Evolutionary conservation across 1,140 invertebrate species (phyloP), one percentile per base, ranked within the genome.

Genomic region (Zelostemma sp.): DNA sequence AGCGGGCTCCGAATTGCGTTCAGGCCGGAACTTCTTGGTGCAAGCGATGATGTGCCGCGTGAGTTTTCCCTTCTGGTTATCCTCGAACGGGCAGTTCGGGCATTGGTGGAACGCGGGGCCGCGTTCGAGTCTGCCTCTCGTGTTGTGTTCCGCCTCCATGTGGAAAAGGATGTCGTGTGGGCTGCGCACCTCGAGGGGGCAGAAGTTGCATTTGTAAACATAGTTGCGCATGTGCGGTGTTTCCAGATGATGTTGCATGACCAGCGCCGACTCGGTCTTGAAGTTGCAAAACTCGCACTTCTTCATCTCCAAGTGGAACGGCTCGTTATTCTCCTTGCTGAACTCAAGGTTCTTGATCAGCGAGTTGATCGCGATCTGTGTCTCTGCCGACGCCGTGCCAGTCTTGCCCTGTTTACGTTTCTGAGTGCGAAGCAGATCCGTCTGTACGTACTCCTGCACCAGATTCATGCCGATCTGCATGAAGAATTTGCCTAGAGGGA

Each of bases 231-330:
- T 93, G 81, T 98, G 96, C 15, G 96, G 96, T 18, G 93, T 95
- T 77, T 97, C 94, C 77, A 96, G 88, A 82, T 99, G 96, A 81
- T 94, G 91, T 19, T 93, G 89, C 91, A 98, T 91, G 4, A 94
- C 93, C 65, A 96, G 85, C 0, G 87, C 83, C 9, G 95, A 97
- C 83, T 98, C 96, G 0, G 95, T 95, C 83, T 95, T 95, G 86
- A 97, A 99, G 80, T 88, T 94, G 86, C 96, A 99, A 76, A 92
- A 92, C 77, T 95, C 91, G 85, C 96, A 97, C 80, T 95, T 95
- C 74, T 93, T 93, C 79, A 92, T 87, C 64, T 89, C 87, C 76
- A 93, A 89, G 69, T 91, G 90, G 81, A 94, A 95, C 59, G 93
- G 93, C 74, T 92, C 90, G 79, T 97, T 97, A 79, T 93, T 95